Evolutionary conservation across 1,140 invertebrate species (phyloP).

Genomic region (Drosophila lacertosa): DNA sequence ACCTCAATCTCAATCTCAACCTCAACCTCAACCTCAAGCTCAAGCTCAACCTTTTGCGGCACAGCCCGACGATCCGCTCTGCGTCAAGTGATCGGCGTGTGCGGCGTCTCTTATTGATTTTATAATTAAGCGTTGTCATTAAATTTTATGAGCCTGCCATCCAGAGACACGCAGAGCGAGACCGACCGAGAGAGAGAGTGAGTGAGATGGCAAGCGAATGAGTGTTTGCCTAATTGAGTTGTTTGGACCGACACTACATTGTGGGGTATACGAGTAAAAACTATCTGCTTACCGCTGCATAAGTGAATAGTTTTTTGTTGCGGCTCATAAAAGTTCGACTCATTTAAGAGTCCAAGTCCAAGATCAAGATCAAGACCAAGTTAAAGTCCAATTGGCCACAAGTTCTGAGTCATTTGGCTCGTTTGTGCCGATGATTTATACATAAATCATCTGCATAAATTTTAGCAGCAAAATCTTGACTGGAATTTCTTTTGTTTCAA

Average conservation of each 20-base stretch:
- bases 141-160: slow-evolving; percentile 71
- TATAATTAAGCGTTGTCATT: slow-evolving; percentile 83
- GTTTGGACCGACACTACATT: slow-evolving; percentile 42
- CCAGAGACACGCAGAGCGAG: slow-evolving; percentile 2
- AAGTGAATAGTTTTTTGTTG: slow-evolving; percentile 23
- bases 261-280: slow-evolving; percentile 15
- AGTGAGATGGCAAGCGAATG: neutral
- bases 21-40: too few species aligned
- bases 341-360: neutral
- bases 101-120: slow-evolving; percentile 82
- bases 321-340: slow-evolving; percentile 19
- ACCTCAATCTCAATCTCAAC: slow-evolving; percentile 4
- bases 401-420: slow-evolving; percentile 16
- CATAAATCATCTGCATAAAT: slow-evolving; percentile 83
- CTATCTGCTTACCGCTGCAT: too few species aligned
- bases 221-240: slow-evolving; percentile 66
- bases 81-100: slow-evolving; percentile 47
- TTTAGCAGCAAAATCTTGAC: slow-evolving; percentile 46
- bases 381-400: slow-evolving; percentile 5
- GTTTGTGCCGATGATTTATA: slow-evolving; percentile 31
- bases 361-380: too few species aligned
- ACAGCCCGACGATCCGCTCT: neutral
- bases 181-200: slow-evolving; percentile 1
- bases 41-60: neutral
- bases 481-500: slow-evolving; percentile 75